Conservation (phyloP, 2,888 invertebrate genomes). For the Noctua janthina region DNA sequence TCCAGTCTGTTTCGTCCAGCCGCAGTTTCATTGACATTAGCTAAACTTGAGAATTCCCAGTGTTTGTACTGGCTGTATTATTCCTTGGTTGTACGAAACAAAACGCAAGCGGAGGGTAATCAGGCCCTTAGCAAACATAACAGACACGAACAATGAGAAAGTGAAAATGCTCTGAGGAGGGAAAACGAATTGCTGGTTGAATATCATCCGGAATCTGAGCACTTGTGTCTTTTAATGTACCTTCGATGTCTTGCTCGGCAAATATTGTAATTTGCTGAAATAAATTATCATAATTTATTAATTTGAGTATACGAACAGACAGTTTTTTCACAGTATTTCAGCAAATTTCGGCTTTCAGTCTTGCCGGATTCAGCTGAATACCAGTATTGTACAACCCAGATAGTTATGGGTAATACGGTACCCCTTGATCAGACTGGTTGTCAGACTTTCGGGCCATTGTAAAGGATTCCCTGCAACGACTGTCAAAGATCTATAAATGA, state of each 20-base stretch:
- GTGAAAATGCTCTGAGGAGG: constrained; percentile 70
- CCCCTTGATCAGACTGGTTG: no score
- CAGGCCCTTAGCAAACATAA: constrained; percentile 79
- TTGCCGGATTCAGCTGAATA: no score
- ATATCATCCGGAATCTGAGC: constrained; percentile 44
- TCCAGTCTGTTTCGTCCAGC: constrained; percentile 23
- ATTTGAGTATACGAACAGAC: constrained; percentile 2
- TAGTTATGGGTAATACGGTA: no score
- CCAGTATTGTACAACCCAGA: no score
- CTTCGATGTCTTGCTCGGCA: constrained; percentile 15
- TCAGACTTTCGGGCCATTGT: no score
- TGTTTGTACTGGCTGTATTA: constrained; percentile 75
- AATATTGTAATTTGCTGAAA: constrained; percentile 31
- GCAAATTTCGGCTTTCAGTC: no score
- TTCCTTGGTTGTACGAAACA: constrained; percentile 73
- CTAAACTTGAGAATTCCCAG: constrained; percentile 70
- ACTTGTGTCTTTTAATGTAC: constrained; percentile 49
- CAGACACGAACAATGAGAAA: constrained; percentile 71
- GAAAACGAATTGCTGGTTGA: constrained; percentile 62
- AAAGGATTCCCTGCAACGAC: no score
- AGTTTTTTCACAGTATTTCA: background rate
- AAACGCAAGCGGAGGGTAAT: constrained; percentile 78
- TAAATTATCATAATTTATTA: constrained; percentile 12
- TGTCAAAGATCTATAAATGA: no score
- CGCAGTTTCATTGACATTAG: constrained; percentile 48